Conservation (phyloP, 2,797 vertebrate genomes). For the Chloroceryle inda region DNA sequence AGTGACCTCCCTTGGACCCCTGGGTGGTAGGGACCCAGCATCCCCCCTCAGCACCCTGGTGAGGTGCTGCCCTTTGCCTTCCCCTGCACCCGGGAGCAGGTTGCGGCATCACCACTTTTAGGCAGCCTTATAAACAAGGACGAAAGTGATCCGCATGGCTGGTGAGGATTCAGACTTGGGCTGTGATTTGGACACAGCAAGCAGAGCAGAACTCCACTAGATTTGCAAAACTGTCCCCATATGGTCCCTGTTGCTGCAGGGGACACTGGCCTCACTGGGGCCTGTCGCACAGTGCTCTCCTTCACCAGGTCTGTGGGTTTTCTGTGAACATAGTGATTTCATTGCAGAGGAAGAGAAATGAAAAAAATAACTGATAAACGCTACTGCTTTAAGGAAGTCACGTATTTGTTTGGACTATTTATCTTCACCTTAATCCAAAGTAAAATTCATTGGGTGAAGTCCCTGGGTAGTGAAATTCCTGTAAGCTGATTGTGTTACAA, state of each 20-base stretch:
- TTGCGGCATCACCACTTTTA: not conserved
- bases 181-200: not conserved
- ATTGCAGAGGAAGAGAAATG: constrained; percentile 1
- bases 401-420: constrained; percentile 44
- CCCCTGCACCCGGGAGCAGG: not conserved
- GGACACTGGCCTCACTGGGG: not conserved
- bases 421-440: constrained; percentile 43
- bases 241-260: not conserved
- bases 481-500: not conserved
- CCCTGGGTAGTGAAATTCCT: not conserved
- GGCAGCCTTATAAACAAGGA: not conserved
- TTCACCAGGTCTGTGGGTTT: not conserved
- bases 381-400: not conserved
- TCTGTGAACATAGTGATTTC: constrained; percentile 21
- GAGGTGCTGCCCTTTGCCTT: not conserved
- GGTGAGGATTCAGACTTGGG: not conserved
- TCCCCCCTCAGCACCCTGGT: too few species aligned
- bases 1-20: too few species aligned
- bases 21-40: not conserved
- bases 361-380: constrained; percentile 20
- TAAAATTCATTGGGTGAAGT: not conserved
- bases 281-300: not conserved
- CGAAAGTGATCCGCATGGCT: not conserved
- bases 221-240: not conserved
- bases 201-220: not conserved